Percentiles rank a stretch among this genome's conserved stretches.
Evolutionary conservation across 2,113 vertebrate species (phyloP).

Genomic region (Pteropus alecto): DNA sequence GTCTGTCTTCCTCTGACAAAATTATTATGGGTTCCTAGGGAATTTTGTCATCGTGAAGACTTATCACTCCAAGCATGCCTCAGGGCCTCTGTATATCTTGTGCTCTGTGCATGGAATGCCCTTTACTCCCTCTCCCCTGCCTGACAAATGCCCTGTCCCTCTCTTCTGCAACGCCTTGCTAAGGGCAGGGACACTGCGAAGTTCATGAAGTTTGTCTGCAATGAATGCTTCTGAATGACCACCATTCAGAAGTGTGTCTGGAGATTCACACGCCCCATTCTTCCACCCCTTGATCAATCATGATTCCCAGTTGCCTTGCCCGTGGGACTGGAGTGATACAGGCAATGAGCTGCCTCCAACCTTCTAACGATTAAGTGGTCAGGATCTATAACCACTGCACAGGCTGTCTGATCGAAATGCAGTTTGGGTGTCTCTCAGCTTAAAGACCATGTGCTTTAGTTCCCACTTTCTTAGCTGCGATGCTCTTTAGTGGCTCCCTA

Average conservation of each 20-base stretch:
- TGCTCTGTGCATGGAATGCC: not conserved
- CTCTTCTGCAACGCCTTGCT: not conserved
- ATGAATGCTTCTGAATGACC: not conserved
- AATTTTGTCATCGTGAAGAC: not conserved
- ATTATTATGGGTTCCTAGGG: not conserved
- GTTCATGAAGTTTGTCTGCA: not conserved
- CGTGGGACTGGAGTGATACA: not conserved
- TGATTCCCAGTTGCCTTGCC: not conserved
- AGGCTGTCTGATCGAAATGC: not conserved
- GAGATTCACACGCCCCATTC: not conserved
- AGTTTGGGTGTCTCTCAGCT: not conserved
- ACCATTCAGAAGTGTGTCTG: not conserved
- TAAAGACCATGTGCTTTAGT: not conserved
- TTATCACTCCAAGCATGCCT: not conserved
- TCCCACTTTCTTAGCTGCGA: not conserved
- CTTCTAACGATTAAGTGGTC: not conserved
- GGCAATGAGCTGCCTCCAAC: not conserved
- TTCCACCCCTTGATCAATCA: rapidly evolving
- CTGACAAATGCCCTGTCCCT: not conserved
- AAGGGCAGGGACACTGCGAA: not conserved
- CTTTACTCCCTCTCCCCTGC: not conserved
- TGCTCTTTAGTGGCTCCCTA: not conserved
- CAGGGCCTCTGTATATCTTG: not conserved
- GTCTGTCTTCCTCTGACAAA: not conserved
- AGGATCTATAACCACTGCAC: not conserved